phyloP scores from a whole-genome alignment of 2,888 invertebrate genomes.

The Ellobium chinense region DNA sequence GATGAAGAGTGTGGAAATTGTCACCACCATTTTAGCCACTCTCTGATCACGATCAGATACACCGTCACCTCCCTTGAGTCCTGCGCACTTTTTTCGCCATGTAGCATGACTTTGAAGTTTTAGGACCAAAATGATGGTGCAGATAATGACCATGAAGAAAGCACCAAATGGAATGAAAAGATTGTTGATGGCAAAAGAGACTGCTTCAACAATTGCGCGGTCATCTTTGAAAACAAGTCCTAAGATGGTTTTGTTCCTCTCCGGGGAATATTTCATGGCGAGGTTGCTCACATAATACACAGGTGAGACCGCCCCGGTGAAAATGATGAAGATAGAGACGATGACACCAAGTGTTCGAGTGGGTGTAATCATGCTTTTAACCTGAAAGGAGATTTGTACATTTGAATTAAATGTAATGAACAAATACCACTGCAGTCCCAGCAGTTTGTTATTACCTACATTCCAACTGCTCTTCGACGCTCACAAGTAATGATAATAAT shows the following conservation, averaged over 20 bases:
- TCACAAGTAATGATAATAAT: too few relatives aligned
- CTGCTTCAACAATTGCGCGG: not conserved
- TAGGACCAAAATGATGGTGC: not conserved
- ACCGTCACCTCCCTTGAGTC: too few relatives aligned
- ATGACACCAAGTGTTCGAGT: not conserved
- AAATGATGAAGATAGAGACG: not conserved
- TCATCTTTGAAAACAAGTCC: not conserved
- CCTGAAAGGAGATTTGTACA: not conserved
- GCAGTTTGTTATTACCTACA: too few relatives aligned
- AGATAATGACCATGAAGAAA: not conserved
- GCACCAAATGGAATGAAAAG: not conserved
- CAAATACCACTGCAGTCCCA: too few relatives aligned
- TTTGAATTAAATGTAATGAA: too few relatives aligned
- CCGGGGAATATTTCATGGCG: not conserved
- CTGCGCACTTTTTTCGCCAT: not conserved
- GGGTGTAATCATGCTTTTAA: conserved; percentile 10
- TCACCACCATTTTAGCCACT: conserved; percentile 16
- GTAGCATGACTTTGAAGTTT: not conserved
- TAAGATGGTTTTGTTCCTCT: not conserved
- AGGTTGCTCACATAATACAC: not conserved
- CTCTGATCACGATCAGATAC: not conserved
- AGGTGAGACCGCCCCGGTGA: not conserved
- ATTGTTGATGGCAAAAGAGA: conserved; percentile 11
- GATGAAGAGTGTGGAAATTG: conserved; percentile 10
- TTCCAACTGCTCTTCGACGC: too few relatives aligned